Evolutionary conservation across 2,888 invertebrate genomes (phyloP).

Genomic region (Cataglyphis livida): DNA sequence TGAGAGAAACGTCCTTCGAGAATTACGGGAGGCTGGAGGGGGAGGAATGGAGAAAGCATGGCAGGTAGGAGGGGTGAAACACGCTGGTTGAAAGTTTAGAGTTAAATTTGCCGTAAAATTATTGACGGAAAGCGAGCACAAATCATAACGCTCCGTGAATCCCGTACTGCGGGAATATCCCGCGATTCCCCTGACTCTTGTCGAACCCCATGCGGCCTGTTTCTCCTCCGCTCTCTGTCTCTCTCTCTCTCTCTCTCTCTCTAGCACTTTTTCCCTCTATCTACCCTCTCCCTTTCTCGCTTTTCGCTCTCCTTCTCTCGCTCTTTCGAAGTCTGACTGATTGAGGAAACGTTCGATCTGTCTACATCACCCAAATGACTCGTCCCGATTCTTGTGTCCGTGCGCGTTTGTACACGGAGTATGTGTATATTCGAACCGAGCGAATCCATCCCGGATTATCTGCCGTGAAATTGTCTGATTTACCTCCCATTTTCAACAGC

Average conservation of each 20-base stretch:
- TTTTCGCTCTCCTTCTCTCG: background rate
- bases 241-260: background rate
- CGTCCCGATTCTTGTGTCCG: slow-evolving; percentile 49
- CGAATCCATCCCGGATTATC: slow-evolving; percentile 72
- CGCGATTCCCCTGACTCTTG: slow-evolving; percentile 34
- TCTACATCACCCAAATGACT: slow-evolving; percentile 73
- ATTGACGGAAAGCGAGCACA: slow-evolving; percentile 83
- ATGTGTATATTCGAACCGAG: slow-evolving; percentile 29
- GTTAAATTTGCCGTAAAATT: slow-evolving; percentile 85
- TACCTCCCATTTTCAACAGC: slow-evolving; percentile 78
- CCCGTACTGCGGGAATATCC: slow-evolving; percentile 72
- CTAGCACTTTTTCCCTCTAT: background rate
- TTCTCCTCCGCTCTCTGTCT: slow-evolving; percentile 8
- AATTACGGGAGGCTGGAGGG: slow-evolving; percentile 64
- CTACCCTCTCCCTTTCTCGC: background rate
- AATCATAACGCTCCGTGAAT: slow-evolving; percentile 84
- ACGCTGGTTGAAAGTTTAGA: slow-evolving; percentile 77
- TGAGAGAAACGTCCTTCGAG: slow-evolving; percentile 59
- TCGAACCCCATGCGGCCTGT: slow-evolving; percentile 44
- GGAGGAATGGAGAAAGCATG: slow-evolving; percentile 37
- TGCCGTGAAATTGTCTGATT: slow-evolving; percentile 82
- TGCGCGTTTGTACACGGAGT: slow-evolving; percentile 26
- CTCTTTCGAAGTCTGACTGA: slow-evolving; percentile 44
- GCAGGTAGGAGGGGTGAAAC: slow-evolving; percentile 59
- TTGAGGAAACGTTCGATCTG: slow-evolving; percentile 68